phyloP scores from a whole-genome alignment of 2,888 invertebrate genomes.

The Chymomyza caudatula region DNA sequence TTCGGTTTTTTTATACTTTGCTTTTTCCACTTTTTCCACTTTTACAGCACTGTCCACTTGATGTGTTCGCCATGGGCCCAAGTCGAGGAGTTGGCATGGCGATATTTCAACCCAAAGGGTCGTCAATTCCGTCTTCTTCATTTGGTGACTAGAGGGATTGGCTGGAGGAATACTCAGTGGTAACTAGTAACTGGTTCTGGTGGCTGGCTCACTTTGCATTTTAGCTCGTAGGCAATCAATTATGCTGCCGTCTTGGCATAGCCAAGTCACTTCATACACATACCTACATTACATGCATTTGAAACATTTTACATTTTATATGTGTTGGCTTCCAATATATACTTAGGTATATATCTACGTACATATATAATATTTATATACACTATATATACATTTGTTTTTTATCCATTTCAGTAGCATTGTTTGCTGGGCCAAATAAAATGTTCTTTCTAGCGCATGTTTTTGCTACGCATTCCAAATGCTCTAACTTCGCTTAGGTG shows the following conservation, averaged over 20 bases:
- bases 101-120: conserved; percentile 50
- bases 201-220: conserved; percentile 43
- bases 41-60: neutral
- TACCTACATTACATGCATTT: conserved; percentile 48
- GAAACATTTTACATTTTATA: conserved; percentile 50
- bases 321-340: conserved; percentile 4
- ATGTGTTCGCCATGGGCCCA: neutral
- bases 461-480: neutral
- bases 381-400: neutral
- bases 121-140: neutral
- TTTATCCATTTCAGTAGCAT: neutral
- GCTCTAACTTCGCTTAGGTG: neutral
- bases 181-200: neutral
- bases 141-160: neutral
- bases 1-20: conserved; percentile 14
- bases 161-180: too few species aligned
- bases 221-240: conserved; percentile 52
- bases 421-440: neutral
- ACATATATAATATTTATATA: neutral
- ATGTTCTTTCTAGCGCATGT: neutral
- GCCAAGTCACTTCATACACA: neutral
- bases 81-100: conserved; percentile 8
- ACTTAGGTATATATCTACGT: neutral
- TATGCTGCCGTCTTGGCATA: conserved; percentile 43
- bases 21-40: neutral